Conservation (phyloP, 2,113 vertebrate species). For the Leptobrachium leishanense region DNA sequence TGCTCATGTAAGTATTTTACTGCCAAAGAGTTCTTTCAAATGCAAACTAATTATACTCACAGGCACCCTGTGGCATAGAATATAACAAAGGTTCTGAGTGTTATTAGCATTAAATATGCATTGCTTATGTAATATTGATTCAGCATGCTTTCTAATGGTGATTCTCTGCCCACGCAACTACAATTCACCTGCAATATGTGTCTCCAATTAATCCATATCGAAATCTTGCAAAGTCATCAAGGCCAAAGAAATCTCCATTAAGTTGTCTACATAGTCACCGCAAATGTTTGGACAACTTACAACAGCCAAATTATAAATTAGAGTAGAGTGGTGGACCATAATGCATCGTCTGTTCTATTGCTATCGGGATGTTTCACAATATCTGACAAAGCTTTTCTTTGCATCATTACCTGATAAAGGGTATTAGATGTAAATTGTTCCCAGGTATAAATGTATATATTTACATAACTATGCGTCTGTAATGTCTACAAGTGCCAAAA, state of each 20-base stretch:
- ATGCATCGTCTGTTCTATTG: neutral
- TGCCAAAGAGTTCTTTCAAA: constrained; percentile 27
- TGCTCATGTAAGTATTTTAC: constrained; percentile 18
- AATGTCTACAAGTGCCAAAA: no score
- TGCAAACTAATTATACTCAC: constrained; percentile 33
- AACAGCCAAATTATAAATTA: constrained; percentile 8
- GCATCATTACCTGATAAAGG: no score
- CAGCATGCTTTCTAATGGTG: constrained; percentile 39
- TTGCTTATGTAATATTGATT: constrained; percentile 45
- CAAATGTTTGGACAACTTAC: constrained; percentile 28
- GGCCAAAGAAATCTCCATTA: constrained; percentile 32
- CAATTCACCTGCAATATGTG: constrained; percentile 21
- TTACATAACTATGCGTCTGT: no score
- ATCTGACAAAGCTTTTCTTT: neutral
- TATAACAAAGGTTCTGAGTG: constrained; percentile 40
- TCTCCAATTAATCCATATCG: constrained; percentile 39
- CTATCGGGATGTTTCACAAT: neutral
- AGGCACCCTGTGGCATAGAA: constrained; percentile 33
- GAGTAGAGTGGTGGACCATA: neutral
- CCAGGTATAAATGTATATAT: no score
- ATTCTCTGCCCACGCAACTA: constrained; percentile 36
- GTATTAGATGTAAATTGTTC: no score
- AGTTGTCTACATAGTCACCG: constrained; percentile 13
- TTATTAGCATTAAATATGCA: constrained; percentile 49
- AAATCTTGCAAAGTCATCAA: constrained; percentile 28